Base-by-base conservation (phyloP, 2,113 vertebrate genomes). In the Saccopteryx leptura region DNA sequence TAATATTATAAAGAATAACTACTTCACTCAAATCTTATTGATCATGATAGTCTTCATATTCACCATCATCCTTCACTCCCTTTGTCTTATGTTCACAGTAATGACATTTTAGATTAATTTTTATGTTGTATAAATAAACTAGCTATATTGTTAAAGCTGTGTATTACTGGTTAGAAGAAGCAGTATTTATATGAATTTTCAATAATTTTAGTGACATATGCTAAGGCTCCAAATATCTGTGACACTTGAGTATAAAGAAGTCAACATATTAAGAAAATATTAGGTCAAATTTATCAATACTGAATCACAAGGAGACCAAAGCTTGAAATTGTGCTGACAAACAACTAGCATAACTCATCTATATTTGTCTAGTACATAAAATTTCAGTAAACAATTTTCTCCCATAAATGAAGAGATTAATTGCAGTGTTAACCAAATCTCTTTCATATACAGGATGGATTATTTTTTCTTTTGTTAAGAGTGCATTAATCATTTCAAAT, bases 381-480 rank as follows among this genome's bases (percentile, higher is more conserved):
- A 97, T 88, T 63, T 78, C 52, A 84, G 91, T 91, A 97, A 98
- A 98, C 7, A 96, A 82, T 91, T 96, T 87, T 94, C 9, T 33
- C 7, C 13, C 48, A 84, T 92, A 98, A 98, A 74, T 9, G 19
- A 78, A 96, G 98, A 98, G 79, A 96, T 97, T 97, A 98, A 97
- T 98, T 98, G 74, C 75, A 95, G 6, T 80, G 28, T 96, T 98
- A 94, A 95, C 33, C 28, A 97, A 97, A 97, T 96, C 50, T 97
- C 76, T 91, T 92, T 71, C 89, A 63, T 90, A 78, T 80, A 48
- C 52, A 79, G 88, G 85, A 97, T 95, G 60, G 96, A 23, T 98
- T 80, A 93, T 80, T 76, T 54, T 96, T 97, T 92, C 82, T 96
- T 28, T 91, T 94, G 88, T 95, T 97, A 97, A 95, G 5, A 96